phyloP scores from a whole-genome alignment of 1,140 invertebrate species.

The Melitaea cinxia region DNA sequence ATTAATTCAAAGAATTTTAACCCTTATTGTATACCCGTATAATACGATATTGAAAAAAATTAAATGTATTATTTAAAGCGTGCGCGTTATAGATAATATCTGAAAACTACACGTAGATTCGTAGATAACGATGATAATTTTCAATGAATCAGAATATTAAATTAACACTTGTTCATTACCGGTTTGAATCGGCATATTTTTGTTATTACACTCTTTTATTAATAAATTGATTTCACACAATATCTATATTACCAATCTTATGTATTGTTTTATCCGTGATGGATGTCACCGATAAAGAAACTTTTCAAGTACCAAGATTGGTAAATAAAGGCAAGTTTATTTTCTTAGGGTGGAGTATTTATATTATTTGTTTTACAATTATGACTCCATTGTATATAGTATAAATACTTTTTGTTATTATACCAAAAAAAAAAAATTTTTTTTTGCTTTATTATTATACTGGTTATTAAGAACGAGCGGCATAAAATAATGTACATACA shows the following conservation, averaged over 20 bases:
- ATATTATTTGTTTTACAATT: not conserved
- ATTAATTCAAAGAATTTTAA: not conserved
- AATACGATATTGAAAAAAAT: not conserved
- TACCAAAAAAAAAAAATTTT: too few relatives aligned
- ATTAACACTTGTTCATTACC: constrained; percentile 7
- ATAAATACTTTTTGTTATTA: too few relatives aligned
- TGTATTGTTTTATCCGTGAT: constrained; percentile 19
- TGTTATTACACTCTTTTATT: constrained; percentile 9
- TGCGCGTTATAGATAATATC: not conserved
- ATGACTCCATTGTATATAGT: too few relatives aligned
- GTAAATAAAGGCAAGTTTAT: constrained; percentile 4
- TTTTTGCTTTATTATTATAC: too few relatives aligned
- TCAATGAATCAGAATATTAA: constrained; percentile 38
- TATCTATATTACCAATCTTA: constrained; percentile 3
- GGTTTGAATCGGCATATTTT: not conserved
- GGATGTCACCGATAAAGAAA: constrained; percentile 22
- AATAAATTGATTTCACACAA: constrained; percentile 10
- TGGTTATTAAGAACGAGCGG: too few relatives aligned
- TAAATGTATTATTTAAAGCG: constrained; percentile 2
- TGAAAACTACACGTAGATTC: constrained; percentile 14
- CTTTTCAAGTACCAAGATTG: constrained; percentile 11
- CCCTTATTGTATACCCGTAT: not conserved
- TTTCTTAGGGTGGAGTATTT: not conserved
- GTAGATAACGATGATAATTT: constrained; percentile 26
- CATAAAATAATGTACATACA: too few relatives aligned